Conservation (phyloP, 2,797 vertebrate species). For the Anableps anableps region DNA sequence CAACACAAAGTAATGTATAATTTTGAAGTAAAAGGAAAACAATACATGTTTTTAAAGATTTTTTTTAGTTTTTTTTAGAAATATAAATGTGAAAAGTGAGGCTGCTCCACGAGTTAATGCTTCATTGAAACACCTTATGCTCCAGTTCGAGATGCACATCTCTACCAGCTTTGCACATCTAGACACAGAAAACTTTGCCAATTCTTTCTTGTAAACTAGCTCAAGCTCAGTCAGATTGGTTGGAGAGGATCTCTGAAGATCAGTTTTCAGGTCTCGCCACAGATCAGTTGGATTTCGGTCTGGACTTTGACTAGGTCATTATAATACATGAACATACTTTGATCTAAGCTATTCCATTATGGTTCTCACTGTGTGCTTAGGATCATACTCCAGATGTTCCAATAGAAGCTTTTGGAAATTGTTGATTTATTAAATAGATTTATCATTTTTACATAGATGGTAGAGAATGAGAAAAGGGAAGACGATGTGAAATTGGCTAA, state of each 20-base stretch:
- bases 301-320: background rate
- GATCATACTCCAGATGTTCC: background rate
- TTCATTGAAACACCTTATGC: background rate
- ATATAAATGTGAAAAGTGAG: background rate
- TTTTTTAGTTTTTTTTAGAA: background rate
- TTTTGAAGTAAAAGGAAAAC: background rate
- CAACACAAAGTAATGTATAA: background rate
- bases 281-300: background rate
- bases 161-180: background rate
- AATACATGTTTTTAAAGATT: background rate
- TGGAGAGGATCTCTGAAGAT: background rate
- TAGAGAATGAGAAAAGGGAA: background rate
- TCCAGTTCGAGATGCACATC: background rate
- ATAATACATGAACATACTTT: background rate
- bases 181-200: background rate
- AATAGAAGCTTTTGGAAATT: background rate
- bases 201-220: background rate
- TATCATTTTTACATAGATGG: background rate
- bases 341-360: background rate
- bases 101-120: background rate
- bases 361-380: background rate
- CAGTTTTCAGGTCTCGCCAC: background rate
- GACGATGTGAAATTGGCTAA: background rate
- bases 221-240: background rate
- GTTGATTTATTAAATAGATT: background rate